A percentile compares a stretch with the other conserved stretches of the same genome.
These are phyloP conservation scores for Pyxicephalus adspersus DNA, from an alignment of 2,113 vertebrate species.

Conservation along the genomic window DNA sequence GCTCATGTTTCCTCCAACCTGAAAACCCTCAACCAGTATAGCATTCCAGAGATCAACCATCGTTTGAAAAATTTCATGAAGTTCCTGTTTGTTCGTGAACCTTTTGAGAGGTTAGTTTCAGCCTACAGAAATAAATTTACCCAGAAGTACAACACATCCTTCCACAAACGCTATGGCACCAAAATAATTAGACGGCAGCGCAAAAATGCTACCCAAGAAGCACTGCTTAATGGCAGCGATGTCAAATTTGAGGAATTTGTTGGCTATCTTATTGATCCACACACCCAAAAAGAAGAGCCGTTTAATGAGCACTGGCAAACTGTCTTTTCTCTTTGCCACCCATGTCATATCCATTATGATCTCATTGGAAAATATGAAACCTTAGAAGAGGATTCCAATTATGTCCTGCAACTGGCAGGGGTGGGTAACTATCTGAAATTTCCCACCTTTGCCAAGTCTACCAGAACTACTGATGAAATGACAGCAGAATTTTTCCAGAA, in stretches of 20 bases:
- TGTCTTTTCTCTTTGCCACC: slow-evolving; percentile 92
- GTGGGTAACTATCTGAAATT: slow-evolving; percentile 85
- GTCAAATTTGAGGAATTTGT: slow-evolving; percentile 94
- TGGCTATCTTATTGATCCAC: slow-evolving; percentile 90
- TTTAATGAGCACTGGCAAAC: slow-evolving; percentile 99
- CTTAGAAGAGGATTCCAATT: slow-evolving; percentile 91
- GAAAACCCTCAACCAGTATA: slow-evolving; percentile 96
- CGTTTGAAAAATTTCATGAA: slow-evolving; percentile 97
- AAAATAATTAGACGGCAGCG: slow-evolving; percentile 92
- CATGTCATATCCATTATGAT: slow-evolving; percentile 96
- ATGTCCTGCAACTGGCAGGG: slow-evolving; percentile 85
- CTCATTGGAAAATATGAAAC: slow-evolving; percentile 97
- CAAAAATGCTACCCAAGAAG: slow-evolving; percentile 92
- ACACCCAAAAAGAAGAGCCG: slow-evolving; percentile 89
- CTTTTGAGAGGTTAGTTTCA: slow-evolving; percentile 94
- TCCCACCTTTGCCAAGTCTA: slow-evolving; percentile 94
- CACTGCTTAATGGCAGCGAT: slow-evolving; percentile 82
- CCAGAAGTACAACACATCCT: slow-evolving; percentile 96
- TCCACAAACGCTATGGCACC: slow-evolving; percentile 96
- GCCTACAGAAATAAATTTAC: slow-evolving; percentile 99
- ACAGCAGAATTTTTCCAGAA: slow-evolving; percentile 97
- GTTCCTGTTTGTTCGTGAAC: slow-evolving; percentile 95
- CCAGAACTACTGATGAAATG: slow-evolving; percentile 97
- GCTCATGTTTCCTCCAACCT: slow-evolving; percentile 92
- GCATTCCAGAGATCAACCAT: slow-evolving; percentile 94